A percentile compares a stretch with the other conserved stretches of the same genome.
Conservation (phyloP, 2,888 invertebrate species). For the Autographa pulchrina region DNA sequence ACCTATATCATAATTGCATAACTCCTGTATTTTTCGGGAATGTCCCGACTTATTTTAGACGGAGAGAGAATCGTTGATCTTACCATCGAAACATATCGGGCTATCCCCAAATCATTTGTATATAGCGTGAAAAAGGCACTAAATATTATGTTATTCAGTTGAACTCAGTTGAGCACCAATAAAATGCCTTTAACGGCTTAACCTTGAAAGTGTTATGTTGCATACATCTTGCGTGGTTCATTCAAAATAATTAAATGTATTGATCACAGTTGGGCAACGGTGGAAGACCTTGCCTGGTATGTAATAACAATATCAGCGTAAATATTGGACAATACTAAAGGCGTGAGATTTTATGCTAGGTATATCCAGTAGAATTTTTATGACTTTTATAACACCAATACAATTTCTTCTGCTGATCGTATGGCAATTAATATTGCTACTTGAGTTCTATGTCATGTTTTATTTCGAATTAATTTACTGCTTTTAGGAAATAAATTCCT, state of each 20-base stretch:
- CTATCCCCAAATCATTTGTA: not conserved
- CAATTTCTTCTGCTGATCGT: not conserved
- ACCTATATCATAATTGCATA: too few species aligned
- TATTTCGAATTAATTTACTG: too few species aligned
- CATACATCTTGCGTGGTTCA: slow-evolving; percentile 23
- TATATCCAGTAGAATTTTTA: not conserved
- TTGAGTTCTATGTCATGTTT: too few species aligned
- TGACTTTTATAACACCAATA: not conserved
- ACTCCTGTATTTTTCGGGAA: not conserved
- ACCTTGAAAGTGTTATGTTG: slow-evolving; percentile 25
- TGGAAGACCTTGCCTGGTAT: slow-evolving; percentile 14
- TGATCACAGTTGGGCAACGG: slow-evolving; percentile 23
- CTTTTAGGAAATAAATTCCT: too few species aligned
- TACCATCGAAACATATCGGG: not conserved
- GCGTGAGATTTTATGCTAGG: not conserved
- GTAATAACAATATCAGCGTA: not conserved
- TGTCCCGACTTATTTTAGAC: not conserved
- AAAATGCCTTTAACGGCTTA: not conserved
- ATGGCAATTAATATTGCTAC: too few species aligned
- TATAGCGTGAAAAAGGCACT: not conserved
- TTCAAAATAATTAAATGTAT: slow-evolving; percentile 27
- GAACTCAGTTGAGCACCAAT: not conserved
- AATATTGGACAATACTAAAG: not conserved
- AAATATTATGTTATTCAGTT: not conserved
- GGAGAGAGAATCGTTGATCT: not conserved